These are phyloP conservation scores for Florisuga fusca DNA, from an alignment of 2,797 vertebrate species.

Conservation along the genomic window DNA sequence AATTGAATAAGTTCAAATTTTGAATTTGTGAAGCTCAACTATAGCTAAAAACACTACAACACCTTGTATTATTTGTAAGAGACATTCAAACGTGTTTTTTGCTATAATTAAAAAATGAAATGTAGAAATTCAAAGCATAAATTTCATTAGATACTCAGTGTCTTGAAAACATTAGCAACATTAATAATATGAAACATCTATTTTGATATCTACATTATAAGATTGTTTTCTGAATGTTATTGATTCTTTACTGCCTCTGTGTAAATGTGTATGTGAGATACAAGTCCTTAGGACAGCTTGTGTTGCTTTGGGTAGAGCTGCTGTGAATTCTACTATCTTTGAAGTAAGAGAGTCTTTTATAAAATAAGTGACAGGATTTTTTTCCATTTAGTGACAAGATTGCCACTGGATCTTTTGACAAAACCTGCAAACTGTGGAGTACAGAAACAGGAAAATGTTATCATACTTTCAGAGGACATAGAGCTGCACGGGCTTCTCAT, in stretches of 20 bases:
- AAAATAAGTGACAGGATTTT: background rate
- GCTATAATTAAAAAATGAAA: background rate
- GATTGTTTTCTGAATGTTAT: background rate
- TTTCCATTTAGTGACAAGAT: conserved; percentile 89
- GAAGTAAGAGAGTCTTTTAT: background rate
- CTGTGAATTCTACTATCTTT: background rate
- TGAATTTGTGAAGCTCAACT: background rate
- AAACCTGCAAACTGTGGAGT: conserved; percentile 95
- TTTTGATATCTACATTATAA: background rate
- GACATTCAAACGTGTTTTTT: background rate
- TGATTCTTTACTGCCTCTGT: background rate
- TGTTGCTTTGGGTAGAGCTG: background rate
- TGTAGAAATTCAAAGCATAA: background rate
- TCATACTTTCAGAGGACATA: conserved; percentile 91
- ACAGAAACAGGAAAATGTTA: conserved; percentile 92
- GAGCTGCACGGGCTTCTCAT: conserved; percentile 68
- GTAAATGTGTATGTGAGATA: background rate
- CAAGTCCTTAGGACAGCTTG: background rate
- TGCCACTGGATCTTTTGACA: conserved; percentile 96
- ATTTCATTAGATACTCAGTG: background rate
- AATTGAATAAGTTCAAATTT: background rate
- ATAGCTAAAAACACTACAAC: background rate
- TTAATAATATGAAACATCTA: background rate
- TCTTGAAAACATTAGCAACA: background rate
- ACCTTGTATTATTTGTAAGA: background rate